These are phyloP conservation scores for Caracal caracal DNA, from an alignment of 2,113 vertebrate species.

Conservation along the genomic window DNA sequence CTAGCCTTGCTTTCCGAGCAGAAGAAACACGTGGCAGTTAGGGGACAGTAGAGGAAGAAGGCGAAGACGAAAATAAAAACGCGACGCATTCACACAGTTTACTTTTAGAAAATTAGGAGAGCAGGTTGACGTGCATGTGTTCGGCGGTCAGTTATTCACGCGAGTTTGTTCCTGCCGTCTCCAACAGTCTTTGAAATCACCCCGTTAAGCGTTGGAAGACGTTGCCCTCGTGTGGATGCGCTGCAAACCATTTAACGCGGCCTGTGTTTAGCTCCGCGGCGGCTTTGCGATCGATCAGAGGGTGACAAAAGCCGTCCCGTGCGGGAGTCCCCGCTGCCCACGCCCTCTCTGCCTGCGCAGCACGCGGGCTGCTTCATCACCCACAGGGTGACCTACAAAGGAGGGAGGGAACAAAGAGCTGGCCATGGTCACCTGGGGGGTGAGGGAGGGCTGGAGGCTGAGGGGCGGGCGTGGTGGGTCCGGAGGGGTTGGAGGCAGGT, in stretches of 20 bases:
- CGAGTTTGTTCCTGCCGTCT: fast-evolving
- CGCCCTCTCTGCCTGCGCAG: fast-evolving
- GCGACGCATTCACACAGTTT: fast-evolving
- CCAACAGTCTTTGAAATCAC: fast-evolving
- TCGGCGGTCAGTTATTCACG: background rate
- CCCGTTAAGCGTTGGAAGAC: background rate
- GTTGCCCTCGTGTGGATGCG: fast-evolving
- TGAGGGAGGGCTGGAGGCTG: background rate
- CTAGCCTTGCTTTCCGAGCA: background rate
- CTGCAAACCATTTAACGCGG: fast-evolving
- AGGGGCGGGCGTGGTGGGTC: background rate
- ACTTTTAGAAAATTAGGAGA: background rate
- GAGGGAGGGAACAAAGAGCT: background rate
- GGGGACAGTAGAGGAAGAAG: fast-evolving
- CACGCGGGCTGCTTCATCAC: background rate
- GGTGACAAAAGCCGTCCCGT: no score
- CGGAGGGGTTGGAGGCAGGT: background rate
- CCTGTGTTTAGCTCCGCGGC: background rate
- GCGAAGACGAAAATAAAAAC: no score
- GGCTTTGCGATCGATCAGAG: background rate
- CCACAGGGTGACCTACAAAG: background rate
- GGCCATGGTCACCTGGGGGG: background rate
- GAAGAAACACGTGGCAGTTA: fast-evolving
- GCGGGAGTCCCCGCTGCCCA: background rate
- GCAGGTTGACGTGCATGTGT: fast-evolving